Evolutionary conservation across 2,888 invertebrate species (phyloP).

Genomic region (Papilio gigon): DNA sequence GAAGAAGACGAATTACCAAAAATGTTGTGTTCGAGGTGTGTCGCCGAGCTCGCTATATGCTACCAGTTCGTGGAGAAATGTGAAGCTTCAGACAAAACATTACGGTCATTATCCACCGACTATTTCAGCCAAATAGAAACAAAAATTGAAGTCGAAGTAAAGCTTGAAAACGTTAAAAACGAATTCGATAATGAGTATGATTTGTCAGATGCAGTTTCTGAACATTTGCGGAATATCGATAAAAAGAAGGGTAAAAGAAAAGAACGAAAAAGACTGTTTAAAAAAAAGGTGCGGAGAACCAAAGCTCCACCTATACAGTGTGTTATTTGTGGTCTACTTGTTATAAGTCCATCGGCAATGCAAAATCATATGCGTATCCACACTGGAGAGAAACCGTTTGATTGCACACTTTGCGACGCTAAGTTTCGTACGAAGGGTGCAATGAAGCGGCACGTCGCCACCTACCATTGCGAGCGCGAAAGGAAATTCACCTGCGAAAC

Average conservation of each 20-base stretch:
- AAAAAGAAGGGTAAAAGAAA: conserved; percentile 44
- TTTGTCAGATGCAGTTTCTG: conserved; percentile 27
- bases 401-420: conserved; percentile 60
- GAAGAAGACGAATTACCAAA: conserved; percentile 70
- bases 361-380: conserved; percentile 71
- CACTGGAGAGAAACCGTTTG: conserved; percentile 72
- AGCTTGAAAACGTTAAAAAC: conserved; percentile 52
- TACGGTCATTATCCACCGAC: conserved; percentile 57
- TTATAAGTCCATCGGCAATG: conserved; percentile 64
- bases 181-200: conserved; percentile 50
- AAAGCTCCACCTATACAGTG: conserved; percentile 64
- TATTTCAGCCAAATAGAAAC: conserved; percentile 46
- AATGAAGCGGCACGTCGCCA: conserved; percentile 64
- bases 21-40: conserved; percentile 65
- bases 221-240: conserved; percentile 2
- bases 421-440: conserved; percentile 66
- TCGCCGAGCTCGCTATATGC: conserved; percentile 58
- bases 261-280: conserved; percentile 44
- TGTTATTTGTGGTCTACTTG: conserved; percentile 63
- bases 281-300: conserved; percentile 50
- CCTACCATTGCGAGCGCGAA: conserved; percentile 62
- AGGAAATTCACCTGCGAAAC: conserved; percentile 71
- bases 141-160: conserved; percentile 46
- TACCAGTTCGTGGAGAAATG: conserved; percentile 69
- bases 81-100: conserved; percentile 64